These are phyloP conservation scores for Carettochelys insculpta DNA, from an alignment of 2,113 vertebrate species.

Conservation along the genomic window DNA sequence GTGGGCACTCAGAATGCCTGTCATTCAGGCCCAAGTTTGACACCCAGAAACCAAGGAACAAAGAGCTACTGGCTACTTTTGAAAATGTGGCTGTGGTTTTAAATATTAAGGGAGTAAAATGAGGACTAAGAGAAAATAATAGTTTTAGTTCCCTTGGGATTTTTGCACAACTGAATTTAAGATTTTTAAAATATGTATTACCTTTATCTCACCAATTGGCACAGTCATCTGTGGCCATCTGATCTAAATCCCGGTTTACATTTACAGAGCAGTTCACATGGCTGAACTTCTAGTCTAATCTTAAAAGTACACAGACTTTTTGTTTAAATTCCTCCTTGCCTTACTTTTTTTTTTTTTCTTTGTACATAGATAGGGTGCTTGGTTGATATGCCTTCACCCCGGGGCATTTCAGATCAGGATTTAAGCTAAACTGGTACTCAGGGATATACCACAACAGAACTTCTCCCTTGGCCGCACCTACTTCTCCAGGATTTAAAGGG, in stretches of 20 bases:
- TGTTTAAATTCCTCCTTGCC: neutral
- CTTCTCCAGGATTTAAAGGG: neutral
- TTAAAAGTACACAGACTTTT: neutral
- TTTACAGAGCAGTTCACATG: slow-evolving; percentile 14
- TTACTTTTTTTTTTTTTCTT: neutral
- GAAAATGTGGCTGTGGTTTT: neutral
- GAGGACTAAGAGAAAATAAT: slow-evolving; percentile 38
- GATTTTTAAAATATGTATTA: slow-evolving; percentile 34
- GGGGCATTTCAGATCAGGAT: neutral
- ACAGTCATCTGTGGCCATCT: slow-evolving; percentile 14
- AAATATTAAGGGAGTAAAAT: slow-evolving; percentile 16
- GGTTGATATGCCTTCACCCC: neutral
- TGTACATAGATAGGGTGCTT: accelerated
- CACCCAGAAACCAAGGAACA: neutral
- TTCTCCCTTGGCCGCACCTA: neutral
- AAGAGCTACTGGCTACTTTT: slow-evolving; percentile 11
- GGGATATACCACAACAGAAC: neutral
- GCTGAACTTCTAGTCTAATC: slow-evolving; percentile 13
- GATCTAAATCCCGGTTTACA: slow-evolving; percentile 35
- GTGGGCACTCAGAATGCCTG: neutral
- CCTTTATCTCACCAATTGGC: slow-evolving; percentile 39
- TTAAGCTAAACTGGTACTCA: neutral
- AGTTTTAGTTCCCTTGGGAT: slow-evolving; percentile 35
- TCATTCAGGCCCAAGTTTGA: slow-evolving; percentile 30
- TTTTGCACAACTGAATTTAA: slow-evolving; percentile 41